Conservation (phyloP, 2,888 invertebrate genomes). For the Drosophila mayaguana region DNA sequence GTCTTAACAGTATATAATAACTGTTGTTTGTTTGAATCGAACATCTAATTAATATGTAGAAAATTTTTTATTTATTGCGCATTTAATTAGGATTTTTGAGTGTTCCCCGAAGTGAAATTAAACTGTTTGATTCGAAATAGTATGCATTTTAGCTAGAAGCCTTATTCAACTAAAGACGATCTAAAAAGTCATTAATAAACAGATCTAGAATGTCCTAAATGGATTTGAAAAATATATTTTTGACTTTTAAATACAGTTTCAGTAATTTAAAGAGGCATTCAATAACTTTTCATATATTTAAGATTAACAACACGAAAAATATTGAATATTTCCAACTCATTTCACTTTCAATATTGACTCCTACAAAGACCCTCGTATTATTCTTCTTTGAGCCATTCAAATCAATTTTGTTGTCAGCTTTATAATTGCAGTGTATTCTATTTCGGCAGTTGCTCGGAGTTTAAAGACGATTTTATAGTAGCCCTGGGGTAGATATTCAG, state of each 20-base stretch:
- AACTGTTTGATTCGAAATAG: not conserved
- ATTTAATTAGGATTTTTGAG: not conserved
- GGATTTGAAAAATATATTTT: too few species aligned
- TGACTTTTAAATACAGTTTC: too few species aligned
- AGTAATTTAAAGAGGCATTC: too few species aligned
- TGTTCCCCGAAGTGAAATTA: not conserved
- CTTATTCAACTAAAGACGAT: too few species aligned
- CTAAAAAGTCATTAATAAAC: too few species aligned
- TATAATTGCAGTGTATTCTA: not conserved
- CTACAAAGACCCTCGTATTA: not conserved
- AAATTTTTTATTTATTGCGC: not conserved
- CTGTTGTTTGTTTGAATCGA: not conserved
- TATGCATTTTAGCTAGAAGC: not conserved
- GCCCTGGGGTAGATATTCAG: not conserved
- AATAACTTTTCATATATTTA: too few species aligned
- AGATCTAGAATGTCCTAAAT: too few species aligned
- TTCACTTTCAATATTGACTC: too few species aligned
- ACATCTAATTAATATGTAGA: not conserved
- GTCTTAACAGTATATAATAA: too few species aligned
- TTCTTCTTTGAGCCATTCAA: not conserved
- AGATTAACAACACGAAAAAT: not conserved
- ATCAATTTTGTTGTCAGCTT: not conserved
- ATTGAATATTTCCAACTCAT: not conserved
- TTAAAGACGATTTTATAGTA: slow-evolving; percentile 1
- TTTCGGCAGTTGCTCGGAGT: accelerated